Base-by-base conservation (phyloP, 1,140 invertebrate species). In the Musca vetustissima region DNA sequence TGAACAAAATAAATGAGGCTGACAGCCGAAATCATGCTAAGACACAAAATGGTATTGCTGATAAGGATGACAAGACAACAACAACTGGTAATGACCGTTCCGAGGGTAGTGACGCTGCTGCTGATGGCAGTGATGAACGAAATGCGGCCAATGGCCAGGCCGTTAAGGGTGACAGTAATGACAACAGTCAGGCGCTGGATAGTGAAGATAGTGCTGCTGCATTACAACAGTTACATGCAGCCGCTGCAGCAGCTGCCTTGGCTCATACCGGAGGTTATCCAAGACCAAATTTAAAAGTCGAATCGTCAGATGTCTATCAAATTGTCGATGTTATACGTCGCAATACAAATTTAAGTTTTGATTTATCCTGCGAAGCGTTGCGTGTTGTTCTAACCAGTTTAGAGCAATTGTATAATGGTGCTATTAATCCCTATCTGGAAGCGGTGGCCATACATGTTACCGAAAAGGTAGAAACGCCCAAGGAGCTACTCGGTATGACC, bases 321-420 rank as follows among this genome's bases (percentile, higher is more conserved):
- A 86, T 92, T 68, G 87, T 92, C 11, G 91, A 93, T 75, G 87
- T 89, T 76, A 89, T 96, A 6, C 85, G 94, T 43, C 88, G 88
- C 72, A 92, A 93, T 75, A 95, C 94, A 1, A 90, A 93, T 72
- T 86, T 96, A 8, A 94, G 92, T 76, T 91, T 95, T 80, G 91
- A 95, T 74, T 89, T 94, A 86, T 95, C 93, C 0, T 90, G 92
- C 80, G 87, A 94, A 32, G 93, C 93, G 47, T 88, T 95, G 22
- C 89, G 89, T 69, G 92, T 92, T 28, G 92, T 95, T 1, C 84
- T 94, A 14, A 86, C 86, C 70, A 89, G 88, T 59, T 82, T 92
- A 64, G 86, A 88, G 74, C 85, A 88, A 70, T 74, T 89, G 8
- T 81, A 89, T 24, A 88, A 88, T 4, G 84, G 85, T 15, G 85